Base-by-base conservation (phyloP, 2,888 invertebrate species). In the Gymnosoma rotundatum region DNA sequence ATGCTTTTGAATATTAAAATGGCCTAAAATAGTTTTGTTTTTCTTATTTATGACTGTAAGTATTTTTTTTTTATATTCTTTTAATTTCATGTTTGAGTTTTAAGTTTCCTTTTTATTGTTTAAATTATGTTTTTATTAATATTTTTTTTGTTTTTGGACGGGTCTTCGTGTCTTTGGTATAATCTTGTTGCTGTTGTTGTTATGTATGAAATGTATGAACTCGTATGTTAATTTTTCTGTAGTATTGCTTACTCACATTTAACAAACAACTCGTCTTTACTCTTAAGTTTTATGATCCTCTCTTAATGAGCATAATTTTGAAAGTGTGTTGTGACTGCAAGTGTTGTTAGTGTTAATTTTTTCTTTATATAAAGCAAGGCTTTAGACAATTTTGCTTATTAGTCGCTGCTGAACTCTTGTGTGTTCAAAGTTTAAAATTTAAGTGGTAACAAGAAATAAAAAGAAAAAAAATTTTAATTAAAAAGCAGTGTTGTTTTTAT, bases 101-200 rank as follows among this genome's bases (percentile, higher is more conserved):
- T 52, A 18, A 42, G 14, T 78, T 38, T 52, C 12, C 52, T 56
- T 52, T 63, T 54, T 32, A 66, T 67, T 52, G 63, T 74, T 58
- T 78, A 45, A 52, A 25, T 60, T 69, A 50, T 36, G 61, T 50
- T 67, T 58, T 63, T 58, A 66, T 74, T 61, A 38, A 50, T 61
- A 50, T 45, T 42, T 58, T 14, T 42, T 80, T 64, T 69, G 18
- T 66, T 48, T 85, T 89, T 90, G 90, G 90, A 90, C 90, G 90
- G 90, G 90, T 90, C 90, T 89, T 89, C 89, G 88, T 89, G 89
- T 81, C 83, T 78, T 82, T 84, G 74, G 73, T 84, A 73, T 69
- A 36, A 16, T 78, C 8, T 45, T 64, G 32, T 67, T 54, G 12
- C 66, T 60, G 18, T 69, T 36, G n/a, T 8, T 52, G 25, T 56